Evolutionary conservation across 1,140 invertebrate species (phyloP).

Genomic region (Formica exsecta): DNA sequence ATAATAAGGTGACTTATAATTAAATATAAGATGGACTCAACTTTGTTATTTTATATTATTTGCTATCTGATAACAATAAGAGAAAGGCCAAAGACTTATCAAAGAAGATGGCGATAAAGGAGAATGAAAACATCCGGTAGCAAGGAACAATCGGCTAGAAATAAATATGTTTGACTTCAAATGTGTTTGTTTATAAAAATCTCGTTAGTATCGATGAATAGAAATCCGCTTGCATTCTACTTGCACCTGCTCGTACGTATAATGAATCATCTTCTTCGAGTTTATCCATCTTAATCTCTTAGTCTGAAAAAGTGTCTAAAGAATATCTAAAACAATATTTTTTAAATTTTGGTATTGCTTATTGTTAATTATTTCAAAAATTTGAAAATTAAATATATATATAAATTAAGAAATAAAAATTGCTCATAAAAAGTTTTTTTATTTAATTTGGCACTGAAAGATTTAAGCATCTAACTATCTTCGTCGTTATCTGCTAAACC

Average conservation of each 20-base stretch:
- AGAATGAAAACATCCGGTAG: slow-evolving; percentile 9
- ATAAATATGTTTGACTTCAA: slow-evolving; percentile 24
- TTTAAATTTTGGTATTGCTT: neutral
- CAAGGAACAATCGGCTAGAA: slow-evolving; percentile 27
- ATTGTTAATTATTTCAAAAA: neutral
- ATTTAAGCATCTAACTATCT: neutral
- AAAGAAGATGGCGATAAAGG: neutral
- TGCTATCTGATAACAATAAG: slow-evolving; percentile 8
- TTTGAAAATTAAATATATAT: neutral
- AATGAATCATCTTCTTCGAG: slow-evolving; percentile 15
- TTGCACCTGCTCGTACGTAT: slow-evolving; percentile 31
- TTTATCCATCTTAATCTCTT: slow-evolving; percentile 9
- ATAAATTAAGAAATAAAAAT: neutral
- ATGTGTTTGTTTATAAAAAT: slow-evolving; percentile 44
- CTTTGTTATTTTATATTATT: slow-evolving; percentile 44
- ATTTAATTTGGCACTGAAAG: neutral
- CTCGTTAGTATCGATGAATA: slow-evolving; percentile 57
- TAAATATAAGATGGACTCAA: slow-evolving; percentile 15
- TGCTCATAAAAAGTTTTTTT: neutral
- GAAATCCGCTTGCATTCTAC: slow-evolving; percentile 18
- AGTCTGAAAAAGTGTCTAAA: neutral
- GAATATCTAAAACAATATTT: neutral
- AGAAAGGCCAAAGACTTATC: neutral
- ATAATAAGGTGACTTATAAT: slow-evolving; percentile 22
- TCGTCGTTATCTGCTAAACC: neutral